Percentiles rank a stretch among this genome's conserved stretches.
Evolutionary conservation across 2,888 invertebrate genomes (phyloP).

Genomic region (Campoletis raptor): DNA sequence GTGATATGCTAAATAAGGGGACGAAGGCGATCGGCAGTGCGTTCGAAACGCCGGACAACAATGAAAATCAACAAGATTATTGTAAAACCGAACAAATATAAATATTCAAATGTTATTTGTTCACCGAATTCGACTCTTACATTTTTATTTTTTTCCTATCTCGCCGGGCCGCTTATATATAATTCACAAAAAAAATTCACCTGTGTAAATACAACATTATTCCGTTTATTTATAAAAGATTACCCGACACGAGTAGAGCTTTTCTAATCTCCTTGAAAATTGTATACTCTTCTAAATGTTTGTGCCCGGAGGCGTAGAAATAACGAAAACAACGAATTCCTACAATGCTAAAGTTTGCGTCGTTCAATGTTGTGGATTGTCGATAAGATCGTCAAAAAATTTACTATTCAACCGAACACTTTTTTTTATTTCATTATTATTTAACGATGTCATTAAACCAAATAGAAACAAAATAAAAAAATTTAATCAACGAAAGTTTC

Average conservation of each 20-base stretch:
- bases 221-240: neutral
- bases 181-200: neutral
- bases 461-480: no score
- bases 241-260: neutral
- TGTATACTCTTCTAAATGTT: neutral
- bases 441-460: no score
- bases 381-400: no score
- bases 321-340: neutral
- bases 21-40: neutral
- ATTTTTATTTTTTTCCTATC: neutral
- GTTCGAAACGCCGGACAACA: neutral
- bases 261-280: neutral
- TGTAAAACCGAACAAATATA: slow-evolving; percentile 2
- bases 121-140: neutral
- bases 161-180: neutral
- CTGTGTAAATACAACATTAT: neutral
- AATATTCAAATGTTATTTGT: neutral
- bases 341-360: neutral
- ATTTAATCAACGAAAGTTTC: neutral
- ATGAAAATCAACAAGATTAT: neutral
- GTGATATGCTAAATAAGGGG: neutral
- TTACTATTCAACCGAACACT: no score
- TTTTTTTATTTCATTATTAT: no score
- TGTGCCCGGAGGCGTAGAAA: neutral
- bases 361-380: neutral